Percentiles rank a stretch among this genome's conserved stretches.
These are phyloP conservation scores for Agrotis segetum DNA, from an alignment of 2,888 invertebrate genomes.

Conservation along the genomic window DNA sequence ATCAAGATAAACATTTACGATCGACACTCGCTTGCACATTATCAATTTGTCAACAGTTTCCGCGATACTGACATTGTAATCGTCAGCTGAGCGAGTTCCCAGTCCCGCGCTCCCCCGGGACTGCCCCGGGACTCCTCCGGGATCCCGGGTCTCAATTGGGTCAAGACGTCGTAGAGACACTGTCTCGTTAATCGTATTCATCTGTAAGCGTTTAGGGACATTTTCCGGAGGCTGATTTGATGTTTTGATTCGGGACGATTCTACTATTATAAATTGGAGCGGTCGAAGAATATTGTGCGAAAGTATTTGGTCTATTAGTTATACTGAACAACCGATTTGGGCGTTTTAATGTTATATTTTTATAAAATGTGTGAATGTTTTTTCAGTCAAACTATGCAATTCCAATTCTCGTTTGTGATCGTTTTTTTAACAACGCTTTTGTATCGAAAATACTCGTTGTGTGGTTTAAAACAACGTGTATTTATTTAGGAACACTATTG, in stretches of 20 bases:
- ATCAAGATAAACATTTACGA: neutral
- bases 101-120: conserved; percentile 15
- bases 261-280: conserved; percentile 37
- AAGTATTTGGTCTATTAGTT: neutral
- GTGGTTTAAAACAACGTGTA: conserved; percentile 4
- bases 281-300: conserved; percentile 18
- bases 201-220: conserved; percentile 61
- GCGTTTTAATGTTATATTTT: neutral
- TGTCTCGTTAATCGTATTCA: conserved; percentile 63
- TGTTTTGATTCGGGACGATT: conserved; percentile 38
- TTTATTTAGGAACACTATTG: neutral
- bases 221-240: conserved; percentile 40
- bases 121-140: conserved; percentile 8
- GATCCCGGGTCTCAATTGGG: conserved; percentile 47
- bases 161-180: conserved; percentile 58
- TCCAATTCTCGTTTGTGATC: conserved; percentile 14
- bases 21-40: neutral
- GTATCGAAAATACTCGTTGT: neutral
- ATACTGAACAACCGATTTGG: neutral
- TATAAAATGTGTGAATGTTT: conserved; percentile 15
- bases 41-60: conserved; percentile 19
- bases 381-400: conserved; percentile 17
- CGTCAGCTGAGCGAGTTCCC: conserved; percentile 15
- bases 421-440: neutral
- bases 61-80: conserved; percentile 47